These are phyloP conservation scores for Oryzias sinensis DNA, from an alignment of 2,797 vertebrate species.

Conservation along the genomic window DNA sequence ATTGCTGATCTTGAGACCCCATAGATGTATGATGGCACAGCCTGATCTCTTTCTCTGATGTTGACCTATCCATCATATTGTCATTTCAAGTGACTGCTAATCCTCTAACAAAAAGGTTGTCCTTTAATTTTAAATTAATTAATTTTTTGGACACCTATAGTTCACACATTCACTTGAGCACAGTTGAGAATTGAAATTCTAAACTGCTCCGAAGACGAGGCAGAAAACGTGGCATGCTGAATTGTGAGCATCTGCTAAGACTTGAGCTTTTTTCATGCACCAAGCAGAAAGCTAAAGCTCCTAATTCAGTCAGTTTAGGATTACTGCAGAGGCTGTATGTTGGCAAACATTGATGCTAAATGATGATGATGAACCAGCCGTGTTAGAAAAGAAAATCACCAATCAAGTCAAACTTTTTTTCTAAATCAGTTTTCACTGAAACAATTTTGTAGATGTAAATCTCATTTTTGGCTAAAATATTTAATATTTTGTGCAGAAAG, in stretches of 20 bases:
- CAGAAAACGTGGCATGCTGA: slow-evolving; percentile 3
- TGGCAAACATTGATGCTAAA: slow-evolving; percentile 7
- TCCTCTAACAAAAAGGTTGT: too few species aligned
- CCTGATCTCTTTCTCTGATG: too few species aligned
- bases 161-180: background rate
- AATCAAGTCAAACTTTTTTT: slow-evolving; percentile 5
- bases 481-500: background rate
- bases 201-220: slow-evolving; percentile 7
- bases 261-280: slow-evolving; percentile 15
- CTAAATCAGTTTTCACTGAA: background rate
- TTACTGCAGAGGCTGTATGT: slow-evolving; percentile 7
- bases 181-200: slow-evolving; percentile 19
- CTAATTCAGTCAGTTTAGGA: slow-evolving; percentile 15
- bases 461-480: too few species aligned
- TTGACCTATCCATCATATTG: too few species aligned
- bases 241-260: slow-evolving; percentile 15
- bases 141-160: too few species aligned
- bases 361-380: background rate
- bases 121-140: too few species aligned
- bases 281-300: slow-evolving; percentile 9
- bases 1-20: too few species aligned
- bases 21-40: too few species aligned
- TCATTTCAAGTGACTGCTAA: too few species aligned
- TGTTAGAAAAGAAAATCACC: slow-evolving; percentile 2
- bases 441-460: background rate